Evolutionary conservation across 2,888 invertebrate genomes (phyloP).

Genomic region (Achlya flavicornis): DNA sequence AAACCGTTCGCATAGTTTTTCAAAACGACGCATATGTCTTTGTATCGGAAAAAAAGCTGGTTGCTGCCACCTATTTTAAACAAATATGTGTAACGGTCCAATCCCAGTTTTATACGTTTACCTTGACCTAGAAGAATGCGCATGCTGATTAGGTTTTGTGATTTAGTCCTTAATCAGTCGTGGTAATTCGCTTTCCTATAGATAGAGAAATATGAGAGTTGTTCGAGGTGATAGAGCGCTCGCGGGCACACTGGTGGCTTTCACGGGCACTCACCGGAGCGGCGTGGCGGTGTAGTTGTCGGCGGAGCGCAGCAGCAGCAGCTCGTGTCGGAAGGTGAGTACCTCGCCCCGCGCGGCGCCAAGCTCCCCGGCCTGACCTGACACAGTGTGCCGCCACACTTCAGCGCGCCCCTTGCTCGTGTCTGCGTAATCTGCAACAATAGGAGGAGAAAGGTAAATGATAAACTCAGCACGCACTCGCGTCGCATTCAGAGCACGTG

Average conservation of each 20-base stretch:
- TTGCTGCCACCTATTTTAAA: too few relatives aligned
- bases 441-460: not conserved
- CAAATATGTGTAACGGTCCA: too few relatives aligned
- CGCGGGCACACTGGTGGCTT: not conserved
- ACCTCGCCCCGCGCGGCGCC: slow-evolving; percentile 62
- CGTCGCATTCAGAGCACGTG: not conserved
- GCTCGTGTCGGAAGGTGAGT: slow-evolving; percentile 62
- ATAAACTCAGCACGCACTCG: slow-evolving; percentile 6
- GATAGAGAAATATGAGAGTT: not conserved
- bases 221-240: not conserved
- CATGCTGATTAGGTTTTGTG: too few relatives aligned
- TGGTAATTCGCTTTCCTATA: too few relatives aligned
- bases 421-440: slow-evolving; percentile 47
- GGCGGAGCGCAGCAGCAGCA: slow-evolving; percentile 51
- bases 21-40: too few relatives aligned
- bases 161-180: too few relatives aligned
- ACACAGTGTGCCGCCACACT: slow-evolving; percentile 54
- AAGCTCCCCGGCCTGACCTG: slow-evolving; percentile 49
- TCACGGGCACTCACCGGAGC: slow-evolving; percentile 45
- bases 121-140: too few relatives aligned
- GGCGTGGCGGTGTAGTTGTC: slow-evolving; percentile 51
- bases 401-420: slow-evolving; percentile 39
- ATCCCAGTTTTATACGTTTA: too few relatives aligned
- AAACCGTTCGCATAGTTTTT: too few relatives aligned
- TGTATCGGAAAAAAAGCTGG: too few relatives aligned